These are phyloP conservation scores for Hermetia illucens DNA, from an alignment of 1,140 invertebrate genomes.

Conservation along the genomic window DNA sequence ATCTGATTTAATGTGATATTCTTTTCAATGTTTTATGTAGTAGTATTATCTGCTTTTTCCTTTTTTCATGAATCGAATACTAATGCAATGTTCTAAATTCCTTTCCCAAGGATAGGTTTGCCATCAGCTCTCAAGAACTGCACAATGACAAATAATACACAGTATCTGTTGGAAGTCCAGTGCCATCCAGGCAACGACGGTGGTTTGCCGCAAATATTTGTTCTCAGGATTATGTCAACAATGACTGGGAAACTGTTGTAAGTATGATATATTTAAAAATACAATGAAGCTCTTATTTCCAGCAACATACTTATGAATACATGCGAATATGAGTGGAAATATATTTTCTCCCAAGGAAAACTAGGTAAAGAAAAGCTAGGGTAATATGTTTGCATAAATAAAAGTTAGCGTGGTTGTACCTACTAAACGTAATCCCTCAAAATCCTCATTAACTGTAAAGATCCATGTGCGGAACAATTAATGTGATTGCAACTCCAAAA, in stretches of 20 bases:
- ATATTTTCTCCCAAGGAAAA: neutral
- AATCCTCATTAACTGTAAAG: too few relatives aligned
- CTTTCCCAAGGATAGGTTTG: too few relatives aligned
- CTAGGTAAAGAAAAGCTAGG: neutral
- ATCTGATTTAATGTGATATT: neutral
- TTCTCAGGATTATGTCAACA: conserved; percentile 1
- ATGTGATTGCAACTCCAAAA: too few relatives aligned
- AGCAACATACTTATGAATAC: neutral
- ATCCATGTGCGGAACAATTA: too few relatives aligned
- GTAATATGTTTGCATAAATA: neutral
- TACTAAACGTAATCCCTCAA: too few relatives aligned
- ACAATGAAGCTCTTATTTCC: neutral
- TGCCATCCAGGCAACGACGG: neutral
- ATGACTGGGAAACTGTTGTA: conserved; percentile 2
- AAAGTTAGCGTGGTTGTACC: too few relatives aligned
- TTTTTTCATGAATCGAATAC: conserved; percentile 26
- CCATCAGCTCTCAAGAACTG: conserved; percentile 51
- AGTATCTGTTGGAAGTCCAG: conserved; percentile 39
- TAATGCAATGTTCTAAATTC: too few relatives aligned
- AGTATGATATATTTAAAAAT: neutral
- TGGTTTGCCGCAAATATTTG: conserved; percentile 3
- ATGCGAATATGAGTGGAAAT: neutral
- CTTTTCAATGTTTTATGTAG: neutral
- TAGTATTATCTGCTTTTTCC: neutral
- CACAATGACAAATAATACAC: conserved; percentile 47